Conservation (phyloP, 2,113 vertebrate genomes). For the Meleagris gallopavo region DNA sequence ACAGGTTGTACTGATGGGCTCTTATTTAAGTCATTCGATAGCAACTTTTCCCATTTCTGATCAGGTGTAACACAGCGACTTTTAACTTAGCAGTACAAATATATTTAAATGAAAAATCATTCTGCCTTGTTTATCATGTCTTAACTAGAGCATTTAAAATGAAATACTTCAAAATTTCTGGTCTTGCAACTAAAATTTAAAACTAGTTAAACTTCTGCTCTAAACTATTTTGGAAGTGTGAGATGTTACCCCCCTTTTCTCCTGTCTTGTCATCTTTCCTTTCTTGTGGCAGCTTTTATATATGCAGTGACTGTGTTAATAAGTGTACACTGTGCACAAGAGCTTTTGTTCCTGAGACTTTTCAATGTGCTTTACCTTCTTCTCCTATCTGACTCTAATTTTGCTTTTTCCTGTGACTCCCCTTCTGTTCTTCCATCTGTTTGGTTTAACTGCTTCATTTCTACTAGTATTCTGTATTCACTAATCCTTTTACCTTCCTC, state of each 20-base stretch:
- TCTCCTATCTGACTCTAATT: constrained; percentile 7
- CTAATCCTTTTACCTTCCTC: neutral
- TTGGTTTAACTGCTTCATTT: constrained; percentile 27
- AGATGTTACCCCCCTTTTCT: neutral
- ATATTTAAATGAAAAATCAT: neutral
- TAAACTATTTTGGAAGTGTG: neutral
- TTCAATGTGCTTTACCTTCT: constrained; percentile 52
- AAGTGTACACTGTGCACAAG: neutral
- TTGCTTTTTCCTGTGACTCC: constrained; percentile 47
- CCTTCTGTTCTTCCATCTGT: constrained; percentile 66
- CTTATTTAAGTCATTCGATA: neutral
- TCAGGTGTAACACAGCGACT: neutral
- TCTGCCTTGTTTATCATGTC: neutral
- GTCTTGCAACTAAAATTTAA: neutral
- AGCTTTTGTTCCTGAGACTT: constrained; percentile 34
- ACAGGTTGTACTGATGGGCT: neutral
- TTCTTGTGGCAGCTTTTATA: neutral
- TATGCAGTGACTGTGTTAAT: neutral
- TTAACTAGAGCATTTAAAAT: neutral
- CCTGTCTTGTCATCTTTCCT: neutral
- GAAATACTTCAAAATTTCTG: neutral
- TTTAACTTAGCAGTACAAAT: neutral
- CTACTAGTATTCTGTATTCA: neutral
- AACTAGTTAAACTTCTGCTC: neutral
- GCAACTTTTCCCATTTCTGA: neutral